A percentile compares a stretch with the other conserved stretches of the same genome.
phyloP scores from a whole-genome alignment of 2,888 invertebrate genomes.

The Nomada goodeniana region DNA sequence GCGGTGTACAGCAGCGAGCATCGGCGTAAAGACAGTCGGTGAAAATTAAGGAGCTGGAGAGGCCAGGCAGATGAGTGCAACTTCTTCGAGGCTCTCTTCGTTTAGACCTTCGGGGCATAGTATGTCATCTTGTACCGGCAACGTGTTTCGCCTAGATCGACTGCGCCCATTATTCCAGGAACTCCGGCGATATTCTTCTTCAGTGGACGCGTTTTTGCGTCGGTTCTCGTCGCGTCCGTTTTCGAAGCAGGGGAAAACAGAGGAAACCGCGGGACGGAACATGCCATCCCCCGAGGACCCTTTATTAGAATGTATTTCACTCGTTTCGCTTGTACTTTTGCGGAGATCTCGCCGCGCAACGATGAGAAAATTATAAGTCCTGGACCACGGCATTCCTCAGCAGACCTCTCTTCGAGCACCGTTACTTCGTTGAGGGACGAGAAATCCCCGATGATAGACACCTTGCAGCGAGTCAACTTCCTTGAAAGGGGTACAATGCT shows the following conservation, averaged over 20 bases:
- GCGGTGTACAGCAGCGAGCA: no score
- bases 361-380: constrained; percentile 70
- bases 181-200: constrained; percentile 9
- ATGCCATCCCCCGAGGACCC: constrained; percentile 33
- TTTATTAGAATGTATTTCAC: constrained; percentile 34
- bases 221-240: neutral
- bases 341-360: constrained; percentile 53
- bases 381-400: constrained; percentile 6
- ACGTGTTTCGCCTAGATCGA: no score
- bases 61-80: neutral
- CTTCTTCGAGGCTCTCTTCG: neutral
- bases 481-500: neutral
- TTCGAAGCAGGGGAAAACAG: constrained; percentile 1
- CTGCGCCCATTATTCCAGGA: neutral
- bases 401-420: constrained; percentile 10
- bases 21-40: no score
- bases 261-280: constrained; percentile 46
- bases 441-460: neutral
- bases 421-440: constrained; percentile 1
- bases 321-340: constrained; percentile 25
- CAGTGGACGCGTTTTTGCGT: constrained; percentile 13
- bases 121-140: neutral
- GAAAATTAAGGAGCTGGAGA: no score
- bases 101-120: neutral
- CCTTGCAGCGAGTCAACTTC: neutral